A percentile compares a stretch with the other conserved stretches of the same genome.
These are phyloP conservation scores for Periparus ater DNA, from an alignment of 2,797 vertebrate species.

Conservation along the genomic window DNA sequence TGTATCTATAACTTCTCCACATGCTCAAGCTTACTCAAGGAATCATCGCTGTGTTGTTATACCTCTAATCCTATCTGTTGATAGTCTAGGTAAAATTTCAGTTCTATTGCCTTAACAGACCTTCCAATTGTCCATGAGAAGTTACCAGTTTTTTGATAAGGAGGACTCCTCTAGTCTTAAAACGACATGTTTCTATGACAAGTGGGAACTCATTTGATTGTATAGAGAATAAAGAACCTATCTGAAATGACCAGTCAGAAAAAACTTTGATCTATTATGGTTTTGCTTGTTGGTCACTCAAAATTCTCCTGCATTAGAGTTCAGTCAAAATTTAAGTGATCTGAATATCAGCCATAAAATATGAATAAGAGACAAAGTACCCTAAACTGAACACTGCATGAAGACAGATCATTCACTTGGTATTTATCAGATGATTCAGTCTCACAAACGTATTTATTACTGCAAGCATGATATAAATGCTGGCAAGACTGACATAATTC, in stretches of 20 bases:
- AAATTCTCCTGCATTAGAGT: not conserved
- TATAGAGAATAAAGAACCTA: not conserved
- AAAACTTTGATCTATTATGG: not conserved
- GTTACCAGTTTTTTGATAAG: not conserved
- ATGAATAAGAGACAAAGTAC: not conserved
- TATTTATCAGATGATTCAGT: not conserved
- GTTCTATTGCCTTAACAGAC: not conserved
- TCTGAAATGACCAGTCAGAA: not conserved
- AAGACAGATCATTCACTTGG: not conserved
- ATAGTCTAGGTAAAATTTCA: not conserved
- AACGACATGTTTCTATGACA: slow-evolving; percentile 13
- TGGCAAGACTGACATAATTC: not conserved
- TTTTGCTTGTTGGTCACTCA: not conserved
- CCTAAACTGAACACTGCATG: not conserved
- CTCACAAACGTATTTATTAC: not conserved
- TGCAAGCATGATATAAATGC: not conserved
- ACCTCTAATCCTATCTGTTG: not conserved
- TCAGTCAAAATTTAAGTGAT: not conserved
- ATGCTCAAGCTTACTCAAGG: not conserved
- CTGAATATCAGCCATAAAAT: not conserved
- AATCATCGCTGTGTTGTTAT: not conserved
- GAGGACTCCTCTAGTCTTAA: slow-evolving; percentile 1
- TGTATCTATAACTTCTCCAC: not conserved
- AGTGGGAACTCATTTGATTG: not conserved
- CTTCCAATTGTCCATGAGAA: not conserved